phyloP scores from a whole-genome alignment of 2,888 invertebrate genomes.

The Nineta flava region DNA sequence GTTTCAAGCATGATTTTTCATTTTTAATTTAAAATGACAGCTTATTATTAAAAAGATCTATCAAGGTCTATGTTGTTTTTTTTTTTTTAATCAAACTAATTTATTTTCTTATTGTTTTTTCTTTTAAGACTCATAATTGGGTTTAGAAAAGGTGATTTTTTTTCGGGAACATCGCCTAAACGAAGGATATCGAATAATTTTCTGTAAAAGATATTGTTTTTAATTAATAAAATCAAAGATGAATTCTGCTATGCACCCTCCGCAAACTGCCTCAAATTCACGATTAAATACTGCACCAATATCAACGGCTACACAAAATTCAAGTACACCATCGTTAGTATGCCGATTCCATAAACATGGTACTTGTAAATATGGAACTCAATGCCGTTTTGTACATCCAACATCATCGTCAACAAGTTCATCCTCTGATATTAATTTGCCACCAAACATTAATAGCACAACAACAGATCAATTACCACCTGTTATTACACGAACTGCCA shows the following conservation, averaged over 20 bases:
- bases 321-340: background rate
- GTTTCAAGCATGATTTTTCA: too few relatives aligned
- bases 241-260: background rate
- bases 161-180: too few relatives aligned
- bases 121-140: too few relatives aligned
- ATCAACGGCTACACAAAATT: too few relatives aligned
- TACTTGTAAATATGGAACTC: constrained; percentile 8
- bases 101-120: too few relatives aligned
- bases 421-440: background rate
- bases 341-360: constrained; percentile 10
- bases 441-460: background rate
- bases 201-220: too few relatives aligned
- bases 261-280: background rate
- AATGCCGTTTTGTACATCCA: constrained; percentile 9
- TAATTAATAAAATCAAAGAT: background rate
- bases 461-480: background rate
- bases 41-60: too few relatives aligned
- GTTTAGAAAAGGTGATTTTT: too few relatives aligned
- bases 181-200: too few relatives aligned
- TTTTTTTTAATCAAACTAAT: too few relatives aligned
- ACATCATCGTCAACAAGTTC: background rate
- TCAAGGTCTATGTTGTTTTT: too few relatives aligned
- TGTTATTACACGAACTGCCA: background rate
- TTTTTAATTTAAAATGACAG: too few relatives aligned
- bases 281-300: background rate